Evolutionary conservation across 2,797 vertebrate genomes (phyloP).

Genomic region (Crypturellus tataupa): DNA sequence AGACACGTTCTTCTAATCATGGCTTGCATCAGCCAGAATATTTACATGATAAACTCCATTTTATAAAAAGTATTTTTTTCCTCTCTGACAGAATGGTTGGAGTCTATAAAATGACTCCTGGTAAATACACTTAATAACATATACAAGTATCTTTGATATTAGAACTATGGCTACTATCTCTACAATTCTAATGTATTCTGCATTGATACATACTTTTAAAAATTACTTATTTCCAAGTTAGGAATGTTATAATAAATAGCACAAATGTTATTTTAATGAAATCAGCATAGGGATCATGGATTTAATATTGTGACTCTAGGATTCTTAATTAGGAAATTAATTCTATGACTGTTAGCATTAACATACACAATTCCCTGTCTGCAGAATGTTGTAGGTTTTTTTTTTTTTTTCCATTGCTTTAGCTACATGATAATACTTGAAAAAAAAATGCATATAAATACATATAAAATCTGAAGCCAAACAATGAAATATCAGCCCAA

Average conservation of each 20-base stretch:
- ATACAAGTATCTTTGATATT: neutral
- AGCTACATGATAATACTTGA: neutral
- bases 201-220: neutral
- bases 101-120: neutral
- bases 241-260: neutral
- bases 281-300: neutral
- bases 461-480: neutral
- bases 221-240: neutral
- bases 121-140: neutral
- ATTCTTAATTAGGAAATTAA: neutral
- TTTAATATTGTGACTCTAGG: neutral
- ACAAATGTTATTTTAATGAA: neutral
- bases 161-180: accelerated
- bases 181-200: neutral
- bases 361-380: neutral
- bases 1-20: neutral
- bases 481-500: neutral
- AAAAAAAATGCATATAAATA: neutral
- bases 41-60: neutral
- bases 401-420: neutral
- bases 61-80: neutral
- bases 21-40: neutral
- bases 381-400: neutral
- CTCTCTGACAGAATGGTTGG: neutral
- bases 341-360: neutral